Conservation (phyloP, 2,888 invertebrate genomes). For the Catocala nupta region DNA sequence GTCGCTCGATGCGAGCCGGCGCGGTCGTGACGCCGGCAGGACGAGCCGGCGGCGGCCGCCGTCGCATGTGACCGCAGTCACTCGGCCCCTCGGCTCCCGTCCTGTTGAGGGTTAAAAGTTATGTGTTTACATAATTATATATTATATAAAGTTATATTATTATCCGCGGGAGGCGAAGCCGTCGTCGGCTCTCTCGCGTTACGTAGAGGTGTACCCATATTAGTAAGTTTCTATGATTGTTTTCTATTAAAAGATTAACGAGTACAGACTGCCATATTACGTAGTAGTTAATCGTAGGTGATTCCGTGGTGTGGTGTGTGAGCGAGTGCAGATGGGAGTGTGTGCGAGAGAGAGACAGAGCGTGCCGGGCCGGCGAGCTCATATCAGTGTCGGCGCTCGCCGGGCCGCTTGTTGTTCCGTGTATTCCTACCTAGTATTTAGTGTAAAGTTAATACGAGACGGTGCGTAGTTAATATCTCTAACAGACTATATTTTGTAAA, state of each 20-base stretch:
- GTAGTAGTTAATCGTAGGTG: conserved; percentile 53
- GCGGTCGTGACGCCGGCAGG: not conserved
- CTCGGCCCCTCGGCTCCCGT: not conserved
- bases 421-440: conserved; percentile 33
- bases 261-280: conserved; percentile 72
- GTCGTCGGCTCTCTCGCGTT: conserved; percentile 20
- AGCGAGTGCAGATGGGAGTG: conserved; percentile 22
- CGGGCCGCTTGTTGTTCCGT: conserved; percentile 7
- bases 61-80: too few relatives aligned
- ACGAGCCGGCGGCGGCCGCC: not conserved
- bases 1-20: too few relatives aligned
- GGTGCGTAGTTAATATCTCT: conserved; percentile 31
- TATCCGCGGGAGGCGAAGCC: conserved; percentile 12
- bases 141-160: too few relatives aligned
- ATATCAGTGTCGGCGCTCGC: conserved; percentile 25
- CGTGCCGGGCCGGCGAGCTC: conserved; percentile 7
- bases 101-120: not conserved
- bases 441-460: conserved; percentile 21
- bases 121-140: conserved; percentile 14
- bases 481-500: conserved; percentile 41
- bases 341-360: conserved; percentile 3
- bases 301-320: conserved; percentile 30
- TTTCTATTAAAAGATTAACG: conserved; percentile 46
- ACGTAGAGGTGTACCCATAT: conserved; percentile 23
- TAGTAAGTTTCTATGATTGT: conserved; percentile 33